Conservation (phyloP, 2,888 invertebrate species). For the Ceramica pisi region DNA sequence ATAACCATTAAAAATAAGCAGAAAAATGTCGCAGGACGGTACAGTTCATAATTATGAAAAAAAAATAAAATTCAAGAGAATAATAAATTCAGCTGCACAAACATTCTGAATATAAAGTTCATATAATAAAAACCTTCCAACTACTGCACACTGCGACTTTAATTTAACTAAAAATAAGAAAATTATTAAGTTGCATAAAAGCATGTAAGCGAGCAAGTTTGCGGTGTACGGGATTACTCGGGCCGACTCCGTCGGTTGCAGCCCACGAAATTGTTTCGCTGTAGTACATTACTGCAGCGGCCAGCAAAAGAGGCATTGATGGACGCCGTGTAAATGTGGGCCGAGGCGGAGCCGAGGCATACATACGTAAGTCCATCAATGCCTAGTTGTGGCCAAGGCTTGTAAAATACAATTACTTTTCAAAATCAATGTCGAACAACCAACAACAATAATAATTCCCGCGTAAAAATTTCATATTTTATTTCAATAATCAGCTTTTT, state of each 20-base stretch:
- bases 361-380: too few species aligned
- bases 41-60: slow-evolving; percentile 18
- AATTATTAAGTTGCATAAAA: slow-evolving; percentile 22
- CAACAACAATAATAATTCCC: too few species aligned
- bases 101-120: slow-evolving; percentile 39
- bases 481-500: too few species aligned
- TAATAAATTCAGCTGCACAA: slow-evolving; percentile 36
- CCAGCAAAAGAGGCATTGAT: too few species aligned
- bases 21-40: not conserved
- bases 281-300: too few species aligned
- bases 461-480: too few species aligned
- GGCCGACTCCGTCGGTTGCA: slow-evolving; percentile 51
- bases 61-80: slow-evolving; percentile 38
- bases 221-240: slow-evolving; percentile 46
- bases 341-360: too few species aligned
- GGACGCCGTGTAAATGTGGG: too few species aligned
- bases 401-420: too few species aligned
- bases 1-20: not conserved
- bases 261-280: slow-evolving; percentile 48
- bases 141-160: slow-evolving; percentile 51
- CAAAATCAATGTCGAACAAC: too few species aligned
- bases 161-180: slow-evolving; percentile 46
- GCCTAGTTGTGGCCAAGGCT: too few species aligned
- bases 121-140: slow-evolving; percentile 41
- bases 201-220: slow-evolving; percentile 58